Percentiles rank a stretch among this genome's conserved stretches.
Conservation (phyloP, 2,888 invertebrate genomes). For the Rhodophaea formosa region DNA sequence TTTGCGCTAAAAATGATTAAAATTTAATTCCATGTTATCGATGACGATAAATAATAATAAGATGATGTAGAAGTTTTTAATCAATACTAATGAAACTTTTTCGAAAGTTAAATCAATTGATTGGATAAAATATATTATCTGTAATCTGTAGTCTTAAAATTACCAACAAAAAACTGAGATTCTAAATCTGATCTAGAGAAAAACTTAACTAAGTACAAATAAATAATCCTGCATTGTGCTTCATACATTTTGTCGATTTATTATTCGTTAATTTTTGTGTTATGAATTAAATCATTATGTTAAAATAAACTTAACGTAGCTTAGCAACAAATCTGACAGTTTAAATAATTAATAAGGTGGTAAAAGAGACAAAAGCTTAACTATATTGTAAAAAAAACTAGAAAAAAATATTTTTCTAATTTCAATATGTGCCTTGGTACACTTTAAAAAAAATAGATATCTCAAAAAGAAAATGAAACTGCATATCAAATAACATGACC, state of each 20-base stretch:
- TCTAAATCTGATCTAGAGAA: slow-evolving; percentile 54
- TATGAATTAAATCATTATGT: neutral
- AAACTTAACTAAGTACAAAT: slow-evolving; percentile 46
- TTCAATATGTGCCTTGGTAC: no score
- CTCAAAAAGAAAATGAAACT: no score
- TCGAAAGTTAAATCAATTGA: neutral
- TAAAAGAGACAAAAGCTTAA: no score
- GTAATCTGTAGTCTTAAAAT: slow-evolving; percentile 33
- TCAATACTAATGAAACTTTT: neutral
- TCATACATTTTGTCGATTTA: slow-evolving; percentile 28
- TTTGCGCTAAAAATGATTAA: no score
- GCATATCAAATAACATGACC: no score
- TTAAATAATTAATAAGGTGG: no score
- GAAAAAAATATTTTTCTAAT: no score
- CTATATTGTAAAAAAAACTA: no score
- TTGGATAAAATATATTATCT: neutral
- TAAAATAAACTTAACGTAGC: neutral
- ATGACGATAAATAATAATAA: neutral
- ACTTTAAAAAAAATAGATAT: no score
- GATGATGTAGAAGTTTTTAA: neutral
- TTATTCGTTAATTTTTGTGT: slow-evolving; percentile 14
- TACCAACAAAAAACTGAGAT: slow-evolving; percentile 55
- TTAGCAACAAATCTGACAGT: no score
- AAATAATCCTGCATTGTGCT: slow-evolving; percentile 52
- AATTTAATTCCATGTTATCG: no score